Conservation (phyloP, 64 coral and sea anemone species). For the Porites lutea region DNA sequence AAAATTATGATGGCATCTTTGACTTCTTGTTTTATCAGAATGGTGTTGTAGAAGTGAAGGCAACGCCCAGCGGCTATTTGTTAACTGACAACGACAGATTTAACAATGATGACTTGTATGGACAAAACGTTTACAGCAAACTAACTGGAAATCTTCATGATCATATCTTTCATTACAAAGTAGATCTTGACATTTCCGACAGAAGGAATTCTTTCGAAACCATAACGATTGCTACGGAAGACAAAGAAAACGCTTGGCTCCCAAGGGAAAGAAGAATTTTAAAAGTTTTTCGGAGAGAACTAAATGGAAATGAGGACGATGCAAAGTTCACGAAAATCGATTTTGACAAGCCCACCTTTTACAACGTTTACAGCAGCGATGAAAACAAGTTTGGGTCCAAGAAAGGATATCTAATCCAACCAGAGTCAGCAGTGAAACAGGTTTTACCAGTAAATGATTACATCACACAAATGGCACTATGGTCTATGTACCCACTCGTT, state of each 20-base stretch:
- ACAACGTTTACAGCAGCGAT: not conserved
- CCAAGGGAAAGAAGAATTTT: not conserved
- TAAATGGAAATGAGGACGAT: not conserved
- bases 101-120: not conserved
- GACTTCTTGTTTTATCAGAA: conserved; percentile 81
- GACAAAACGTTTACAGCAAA: conserved; percentile 5
- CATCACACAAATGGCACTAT: conserved; percentile 15
- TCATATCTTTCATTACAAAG: conserved; percentile 44
- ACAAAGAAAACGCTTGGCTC: not conserved
- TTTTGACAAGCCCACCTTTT: conserved; percentile 32
- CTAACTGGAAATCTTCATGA: conserved; percentile 22
- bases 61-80: conserved; percentile 54
- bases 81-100: not conserved
- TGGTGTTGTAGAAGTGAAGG: conserved; percentile 60
- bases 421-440: conserved; percentile 12
- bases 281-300: not conserved
- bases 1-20: conserved; percentile 64
- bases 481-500: conserved; percentile 21
- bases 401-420: conserved; percentile 26
- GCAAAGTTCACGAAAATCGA: not conserved
- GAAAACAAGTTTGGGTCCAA: conserved; percentile 19
- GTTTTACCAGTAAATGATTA: not conserved
- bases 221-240: not conserved
- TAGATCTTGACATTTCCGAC: conserved; percentile 28
- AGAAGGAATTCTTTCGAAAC: conserved; percentile 1